A percentile compares a stretch with the other conserved stretches of the same genome.
phyloP scores from a whole-genome alignment of 1,140 invertebrate genomes.

The Drosophila gunungcola region DNA sequence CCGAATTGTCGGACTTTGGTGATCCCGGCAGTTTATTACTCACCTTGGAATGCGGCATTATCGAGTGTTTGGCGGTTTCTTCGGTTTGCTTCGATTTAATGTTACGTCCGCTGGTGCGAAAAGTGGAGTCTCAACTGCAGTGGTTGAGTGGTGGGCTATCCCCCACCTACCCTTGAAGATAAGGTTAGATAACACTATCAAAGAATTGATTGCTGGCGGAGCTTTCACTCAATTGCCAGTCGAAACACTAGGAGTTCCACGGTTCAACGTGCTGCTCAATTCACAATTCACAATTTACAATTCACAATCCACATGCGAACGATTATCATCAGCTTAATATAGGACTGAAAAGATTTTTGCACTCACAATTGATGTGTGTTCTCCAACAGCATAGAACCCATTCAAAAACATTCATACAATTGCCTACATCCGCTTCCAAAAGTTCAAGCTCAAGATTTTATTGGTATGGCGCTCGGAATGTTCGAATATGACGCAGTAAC shows the following conservation, averaged over 20 bases:
- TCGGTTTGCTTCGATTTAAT: neutral
- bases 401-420: neutral
- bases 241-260: constrained; percentile 3
- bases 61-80: constrained; percentile 3
- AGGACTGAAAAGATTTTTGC: constrained; percentile 1
- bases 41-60: constrained; percentile 41
- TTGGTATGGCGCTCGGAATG: neutral
- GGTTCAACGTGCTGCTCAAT: neutral
- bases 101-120: constrained; percentile 22
- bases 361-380: neutral
- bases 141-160: neutral
- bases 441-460: neutral
- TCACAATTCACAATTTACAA: neutral
- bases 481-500: constrained; percentile 6
- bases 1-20: constrained; percentile 8
- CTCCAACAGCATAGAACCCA: neutral
- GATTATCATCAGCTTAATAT: neutral
- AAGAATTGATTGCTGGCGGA: constrained; percentile 48
- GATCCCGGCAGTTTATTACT: constrained; percentile 22
- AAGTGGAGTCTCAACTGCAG: constrained; percentile 31
- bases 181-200: constrained; percentile 68
- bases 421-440: neutral
- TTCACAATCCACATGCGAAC: neutral
- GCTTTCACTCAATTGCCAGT: constrained; percentile 43
- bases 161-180: constrained; percentile 17